Percentiles rank a stretch among this genome's conserved stretches.
Evolutionary conservation across 2,888 invertebrate genomes (phyloP).

Genomic region (Drosophila tanythrix): DNA sequence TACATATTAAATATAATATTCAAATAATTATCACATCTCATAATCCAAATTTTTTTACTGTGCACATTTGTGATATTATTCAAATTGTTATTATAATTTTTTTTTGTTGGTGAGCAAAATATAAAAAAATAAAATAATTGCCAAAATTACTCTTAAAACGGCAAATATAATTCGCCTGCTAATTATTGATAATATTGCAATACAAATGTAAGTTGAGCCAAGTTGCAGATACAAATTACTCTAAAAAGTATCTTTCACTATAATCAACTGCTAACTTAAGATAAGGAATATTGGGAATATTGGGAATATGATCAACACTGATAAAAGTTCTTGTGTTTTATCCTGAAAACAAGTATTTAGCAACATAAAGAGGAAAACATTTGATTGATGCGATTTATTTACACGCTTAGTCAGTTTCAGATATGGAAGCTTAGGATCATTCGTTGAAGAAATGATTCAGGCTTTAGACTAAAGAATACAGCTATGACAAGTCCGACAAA

Average conservation of each 20-base stretch:
- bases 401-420: neutral
- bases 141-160: conserved; percentile 1
- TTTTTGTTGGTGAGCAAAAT: conserved; percentile 27
- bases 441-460: neutral
- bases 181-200: neutral
- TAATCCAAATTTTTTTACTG: conserved; percentile 43
- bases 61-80: conserved; percentile 49
- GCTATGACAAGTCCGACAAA: neutral
- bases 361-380: neutral
- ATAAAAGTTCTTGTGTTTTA: neutral
- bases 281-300: neutral
- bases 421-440: neutral
- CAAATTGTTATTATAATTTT: conserved; percentile 10
- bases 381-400: neutral
- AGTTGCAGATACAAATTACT: neutral
- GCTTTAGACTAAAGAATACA: neutral
- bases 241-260: neutral
- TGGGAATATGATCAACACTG: neutral
- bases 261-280: neutral
- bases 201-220: conserved; percentile 27
- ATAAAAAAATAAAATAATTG: neutral
- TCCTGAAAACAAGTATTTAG: neutral
- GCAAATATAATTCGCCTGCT: neutral
- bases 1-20: conserved; percentile 14
- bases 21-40: conserved; percentile 27